Conservation (phyloP, 2,888 invertebrate genomes). For the Slavum lentiscoides region DNA sequence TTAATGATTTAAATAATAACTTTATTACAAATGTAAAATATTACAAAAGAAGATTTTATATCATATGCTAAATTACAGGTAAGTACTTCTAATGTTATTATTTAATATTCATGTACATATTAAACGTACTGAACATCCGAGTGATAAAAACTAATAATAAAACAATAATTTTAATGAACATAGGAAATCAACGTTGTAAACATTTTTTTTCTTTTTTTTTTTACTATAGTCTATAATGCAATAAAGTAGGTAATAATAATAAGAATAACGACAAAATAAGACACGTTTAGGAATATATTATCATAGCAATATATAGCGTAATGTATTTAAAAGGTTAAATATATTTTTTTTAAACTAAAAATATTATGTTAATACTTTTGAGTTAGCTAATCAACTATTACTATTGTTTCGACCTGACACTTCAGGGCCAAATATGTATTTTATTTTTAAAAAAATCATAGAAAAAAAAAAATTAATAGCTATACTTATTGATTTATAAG, state of each 20-base stretch:
- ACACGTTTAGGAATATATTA: background rate
- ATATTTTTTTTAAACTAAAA: background rate
- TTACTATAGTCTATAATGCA: background rate
- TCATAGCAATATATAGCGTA: background rate
- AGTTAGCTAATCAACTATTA: slow-evolving; percentile 10
- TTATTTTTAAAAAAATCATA: slow-evolving; percentile 1
- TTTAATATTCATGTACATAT: no score
- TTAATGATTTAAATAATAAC: no score
- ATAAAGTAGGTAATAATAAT: background rate
- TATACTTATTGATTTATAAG: slow-evolving; percentile 19
- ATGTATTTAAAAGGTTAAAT: background rate
- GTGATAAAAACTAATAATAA: no score
- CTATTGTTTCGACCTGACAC: slow-evolving; percentile 8
- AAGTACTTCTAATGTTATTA: no score
- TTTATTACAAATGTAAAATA: no score
- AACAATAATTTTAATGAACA: background rate
- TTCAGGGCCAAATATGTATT: slow-evolving; percentile 7
- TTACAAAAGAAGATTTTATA: no score
- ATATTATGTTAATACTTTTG: background rate
- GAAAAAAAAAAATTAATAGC: background rate
- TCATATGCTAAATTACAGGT: no score
- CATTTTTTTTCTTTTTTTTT: no score
- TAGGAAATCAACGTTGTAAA: background rate
- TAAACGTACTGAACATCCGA: no score
- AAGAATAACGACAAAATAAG: background rate